A percentile compares a stretch with the other conserved stretches of the same genome.
Evolutionary conservation across 2,888 invertebrate genomes (phyloP).

Genomic region (Entomobrya proxima): DNA sequence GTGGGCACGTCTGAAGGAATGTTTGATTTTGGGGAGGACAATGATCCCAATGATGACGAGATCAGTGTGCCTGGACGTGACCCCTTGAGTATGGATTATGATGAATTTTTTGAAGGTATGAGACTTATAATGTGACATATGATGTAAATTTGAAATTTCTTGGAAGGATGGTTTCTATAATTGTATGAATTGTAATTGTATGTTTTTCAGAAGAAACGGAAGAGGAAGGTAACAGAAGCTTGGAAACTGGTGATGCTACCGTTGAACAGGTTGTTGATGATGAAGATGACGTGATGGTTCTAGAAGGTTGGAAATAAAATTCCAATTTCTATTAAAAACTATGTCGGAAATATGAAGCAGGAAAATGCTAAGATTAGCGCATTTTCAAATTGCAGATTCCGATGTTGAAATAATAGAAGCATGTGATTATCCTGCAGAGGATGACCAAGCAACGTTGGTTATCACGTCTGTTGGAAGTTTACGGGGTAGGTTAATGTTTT

Average conservation of each 20-base stretch:
- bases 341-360: neutral
- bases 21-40: constrained; percentile 7
- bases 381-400: neutral
- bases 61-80: constrained; percentile 17
- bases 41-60: constrained; percentile 10
- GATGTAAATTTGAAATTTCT: too few relatives aligned
- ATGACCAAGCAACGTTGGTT: neutral
- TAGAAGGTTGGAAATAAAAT: neutral
- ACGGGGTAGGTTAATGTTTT: too few relatives aligned
- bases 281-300: neutral
- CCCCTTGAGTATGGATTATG: neutral
- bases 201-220: neutral
- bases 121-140: too few relatives aligned
- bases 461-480: neutral
- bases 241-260: too few relatives aligned
- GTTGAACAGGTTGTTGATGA: neutral
- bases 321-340: too few relatives aligned
- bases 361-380: neutral
- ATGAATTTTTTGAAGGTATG: neutral
- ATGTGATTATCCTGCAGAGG: neutral
- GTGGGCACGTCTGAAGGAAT: neutral
- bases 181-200: too few relatives aligned
- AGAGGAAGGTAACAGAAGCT: neutral
- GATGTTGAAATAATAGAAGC: neutral
- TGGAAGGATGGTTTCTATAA: neutral